Percentiles rank a stretch among this genome's conserved stretches.
phyloP scores from a whole-genome alignment of 2,113 vertebrate species.

The Leucopsar rothschildi region DNA sequence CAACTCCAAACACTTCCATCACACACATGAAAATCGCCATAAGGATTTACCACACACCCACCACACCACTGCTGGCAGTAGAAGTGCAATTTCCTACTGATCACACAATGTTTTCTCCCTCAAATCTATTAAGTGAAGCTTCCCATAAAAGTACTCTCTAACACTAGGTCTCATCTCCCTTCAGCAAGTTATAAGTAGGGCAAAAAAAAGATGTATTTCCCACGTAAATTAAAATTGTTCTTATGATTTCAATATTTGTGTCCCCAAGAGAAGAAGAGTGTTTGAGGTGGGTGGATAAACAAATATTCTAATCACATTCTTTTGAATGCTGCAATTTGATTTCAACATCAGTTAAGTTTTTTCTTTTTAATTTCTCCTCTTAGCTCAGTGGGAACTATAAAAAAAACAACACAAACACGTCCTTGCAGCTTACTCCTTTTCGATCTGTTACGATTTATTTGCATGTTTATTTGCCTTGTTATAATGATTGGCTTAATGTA shows the following conservation, averaged over 20 bases:
- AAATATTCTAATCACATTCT: slow-evolving; percentile 46
- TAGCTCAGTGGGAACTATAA: neutral
- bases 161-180: neutral
- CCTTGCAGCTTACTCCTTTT: neutral
- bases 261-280: slow-evolving; percentile 14
- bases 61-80: neutral
- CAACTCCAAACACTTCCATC: neutral
- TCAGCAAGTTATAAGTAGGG: neutral
- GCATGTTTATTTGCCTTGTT: slow-evolving; percentile 14
- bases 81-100: neutral
- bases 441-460: neutral
- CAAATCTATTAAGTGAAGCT: neutral
- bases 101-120: neutral
- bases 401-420: neutral
- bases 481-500: neutral
- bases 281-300: slow-evolving; percentile 46
- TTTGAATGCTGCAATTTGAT: slow-evolving; percentile 28
- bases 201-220: slow-evolving; percentile 27
- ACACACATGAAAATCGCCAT: neutral
- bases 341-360: neutral
- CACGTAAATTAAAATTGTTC: slow-evolving; percentile 41
- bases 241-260: slow-evolving; percentile 41
- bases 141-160: neutral
- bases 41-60: neutral
- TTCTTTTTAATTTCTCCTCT: neutral